A percentile compares a stretch with the other conserved stretches of the same genome.
Conservation (phyloP, 2,797 vertebrate species). For the Thripadectes ignobilis region DNA sequence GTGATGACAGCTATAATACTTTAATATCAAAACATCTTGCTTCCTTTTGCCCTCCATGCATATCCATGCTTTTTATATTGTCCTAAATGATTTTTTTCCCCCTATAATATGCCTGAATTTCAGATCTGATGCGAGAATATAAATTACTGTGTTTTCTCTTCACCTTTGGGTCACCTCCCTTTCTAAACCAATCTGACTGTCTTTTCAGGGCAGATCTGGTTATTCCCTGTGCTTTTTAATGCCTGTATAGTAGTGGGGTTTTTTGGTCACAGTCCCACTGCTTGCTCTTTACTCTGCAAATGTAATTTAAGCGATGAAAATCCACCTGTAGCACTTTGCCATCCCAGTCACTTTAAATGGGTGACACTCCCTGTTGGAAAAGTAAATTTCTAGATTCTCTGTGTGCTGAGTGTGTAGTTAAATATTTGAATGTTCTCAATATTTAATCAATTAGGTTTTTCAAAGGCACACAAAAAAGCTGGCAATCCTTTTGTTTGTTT, state of each 20-base stretch:
- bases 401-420: background rate
- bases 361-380: background rate
- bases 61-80: background rate
- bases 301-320: background rate
- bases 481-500: constrained; percentile 43
- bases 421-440: constrained; percentile 35
- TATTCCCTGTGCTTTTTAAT: background rate
- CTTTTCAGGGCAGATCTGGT: background rate
- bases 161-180: background rate
- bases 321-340: background rate
- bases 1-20: background rate
- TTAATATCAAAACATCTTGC: background rate
- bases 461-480: background rate
- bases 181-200: background rate
- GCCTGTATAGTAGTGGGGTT: background rate
- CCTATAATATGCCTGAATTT: background rate
- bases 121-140: background rate
- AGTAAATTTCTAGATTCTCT: background rate
- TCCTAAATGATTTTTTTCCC: background rate
- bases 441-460: constrained; percentile 47
- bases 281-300: background rate
- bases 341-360: background rate
- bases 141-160: background rate
- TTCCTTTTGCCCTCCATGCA: background rate
- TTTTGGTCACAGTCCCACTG: background rate